Percentiles rank a stretch among this genome's conserved stretches.
These are phyloP conservation scores for Paedocypris micromegethes DNA, from an alignment of 2,797 vertebrate species.

Conservation along the genomic window DNA sequence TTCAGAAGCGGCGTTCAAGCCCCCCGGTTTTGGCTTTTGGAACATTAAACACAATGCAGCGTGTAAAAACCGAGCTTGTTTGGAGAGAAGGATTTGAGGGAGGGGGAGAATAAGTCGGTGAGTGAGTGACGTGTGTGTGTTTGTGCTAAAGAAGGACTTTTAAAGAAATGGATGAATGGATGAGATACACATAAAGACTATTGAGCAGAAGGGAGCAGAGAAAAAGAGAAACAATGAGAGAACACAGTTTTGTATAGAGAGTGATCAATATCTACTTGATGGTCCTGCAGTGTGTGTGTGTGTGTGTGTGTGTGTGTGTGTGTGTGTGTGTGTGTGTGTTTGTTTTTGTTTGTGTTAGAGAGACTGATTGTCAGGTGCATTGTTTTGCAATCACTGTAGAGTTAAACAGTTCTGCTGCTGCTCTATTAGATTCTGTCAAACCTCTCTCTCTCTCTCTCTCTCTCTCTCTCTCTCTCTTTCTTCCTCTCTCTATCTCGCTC, in stretches of 20 bases:
- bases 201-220: too few relatives aligned
- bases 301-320: conserved; percentile 22
- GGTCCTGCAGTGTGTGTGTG: conserved; percentile 25
- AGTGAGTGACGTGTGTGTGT: background rate
- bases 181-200: too few relatives aligned
- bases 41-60: conserved; percentile 52
- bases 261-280: too few relatives aligned
- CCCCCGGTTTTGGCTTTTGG: conserved; percentile 50
- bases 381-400: conserved; percentile 56
- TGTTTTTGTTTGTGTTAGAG: conserved; percentile 25
- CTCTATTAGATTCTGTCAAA: conserved; percentile 52
- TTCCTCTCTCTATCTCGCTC: too few relatives aligned
- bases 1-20: conserved; percentile 41
- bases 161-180: too few relatives aligned
- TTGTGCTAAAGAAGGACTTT: too few relatives aligned
- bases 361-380: conserved; percentile 62
- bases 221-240: too few relatives aligned
- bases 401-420: conserved; percentile 43
- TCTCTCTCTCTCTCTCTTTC: background rate
- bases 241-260: too few relatives aligned
- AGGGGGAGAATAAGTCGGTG: conserved; percentile 22
- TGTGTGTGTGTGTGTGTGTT: conserved; percentile 26
- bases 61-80: conserved; percentile 46
- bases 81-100: conserved; percentile 40
- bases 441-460: conserved; percentile 9